Evolutionary conservation across 2,888 invertebrate species (phyloP), one percentile per base, ranked within the genome.

Genomic region (Nymphalis urticae): DNA sequence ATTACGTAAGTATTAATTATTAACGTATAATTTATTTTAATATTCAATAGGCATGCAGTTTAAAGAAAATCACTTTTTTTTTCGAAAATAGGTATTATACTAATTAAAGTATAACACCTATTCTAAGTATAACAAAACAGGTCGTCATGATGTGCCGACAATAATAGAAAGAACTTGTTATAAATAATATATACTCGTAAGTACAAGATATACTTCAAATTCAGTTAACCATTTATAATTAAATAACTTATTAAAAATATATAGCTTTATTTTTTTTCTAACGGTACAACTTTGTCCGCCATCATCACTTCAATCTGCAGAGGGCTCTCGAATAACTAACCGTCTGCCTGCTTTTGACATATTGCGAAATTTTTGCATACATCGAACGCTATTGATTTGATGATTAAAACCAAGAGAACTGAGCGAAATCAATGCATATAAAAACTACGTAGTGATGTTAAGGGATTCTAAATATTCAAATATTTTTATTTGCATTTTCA

Each of bases 271-370:
- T 17, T n/a, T 17, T 16, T 50, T 58, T n/a, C 42, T 36, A 58
- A 58, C 58, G 16, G 58, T 58, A 58, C 36, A 19, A 42, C 8
- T 5, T 58, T 36, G 36, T 36, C 27, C 21, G 27, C 27, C 6
- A 42, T 42, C 42, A 42, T 42, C 58, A 42, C 58, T 42, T n/a
- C 36, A 42, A 56, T 36, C n/a, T 58, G 58, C 19, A 8, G 56
- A 32, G 58, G n/a, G 19, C 58, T 58, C 58, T 58, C 36, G n/a
- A 58, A 19, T 58, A 10, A 36, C 64, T 69, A 72, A 69, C 67
- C 50, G 68, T 64, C 69, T 68, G 66, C 54, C 71, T 75, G 71
- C 63, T 73, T 70, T 73, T 75, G 70, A 72, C 71, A 72, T 73
- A 72, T 69, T 59, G 68, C 64, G 59, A 72, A 70, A 75, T 66